Conservation (phyloP, 2,888 invertebrate species). For the Ernsta delagoae region DNA sequence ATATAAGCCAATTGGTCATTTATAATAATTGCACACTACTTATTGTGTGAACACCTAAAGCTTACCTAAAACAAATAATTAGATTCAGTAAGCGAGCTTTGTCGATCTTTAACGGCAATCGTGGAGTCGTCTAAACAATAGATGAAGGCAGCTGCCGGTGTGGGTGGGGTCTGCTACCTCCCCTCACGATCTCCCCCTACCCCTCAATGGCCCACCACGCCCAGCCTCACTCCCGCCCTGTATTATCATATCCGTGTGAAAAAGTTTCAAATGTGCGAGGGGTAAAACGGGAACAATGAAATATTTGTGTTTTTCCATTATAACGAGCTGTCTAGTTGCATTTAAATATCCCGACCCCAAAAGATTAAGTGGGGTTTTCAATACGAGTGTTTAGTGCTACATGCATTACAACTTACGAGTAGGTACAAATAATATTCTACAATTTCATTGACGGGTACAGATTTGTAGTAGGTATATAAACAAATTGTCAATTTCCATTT, state of each 20-base stretch:
- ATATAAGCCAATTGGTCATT: neutral
- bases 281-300: conserved; percentile 69
- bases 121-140: conserved; percentile 56
- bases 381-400: conserved; percentile 61
- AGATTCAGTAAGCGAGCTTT: conserved; percentile 54
- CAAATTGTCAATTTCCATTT: too few species aligned
- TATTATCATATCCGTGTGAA: conserved; percentile 75
- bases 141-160: conserved; percentile 62
- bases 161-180: conserved; percentile 60
- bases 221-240: conserved; percentile 60
- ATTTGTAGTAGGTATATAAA: too few species aligned
- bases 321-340: conserved; percentile 64
- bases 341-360: conserved; percentile 72
- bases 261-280: conserved; percentile 63
- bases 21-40: neutral
- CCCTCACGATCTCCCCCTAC: conserved; percentile 40
- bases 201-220: conserved; percentile 58
- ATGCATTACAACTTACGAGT: conserved; percentile 35
- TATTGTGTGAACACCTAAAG: too few species aligned
- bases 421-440: conserved; percentile 15
- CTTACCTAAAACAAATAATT: neutral
- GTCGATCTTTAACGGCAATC: conserved; percentile 56
- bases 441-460: too few species aligned
- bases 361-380: conserved; percentile 70
- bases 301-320: conserved; percentile 74